phyloP scores from a whole-genome alignment of 1,140 invertebrate species.

The Trissolcus basalis region DNA sequence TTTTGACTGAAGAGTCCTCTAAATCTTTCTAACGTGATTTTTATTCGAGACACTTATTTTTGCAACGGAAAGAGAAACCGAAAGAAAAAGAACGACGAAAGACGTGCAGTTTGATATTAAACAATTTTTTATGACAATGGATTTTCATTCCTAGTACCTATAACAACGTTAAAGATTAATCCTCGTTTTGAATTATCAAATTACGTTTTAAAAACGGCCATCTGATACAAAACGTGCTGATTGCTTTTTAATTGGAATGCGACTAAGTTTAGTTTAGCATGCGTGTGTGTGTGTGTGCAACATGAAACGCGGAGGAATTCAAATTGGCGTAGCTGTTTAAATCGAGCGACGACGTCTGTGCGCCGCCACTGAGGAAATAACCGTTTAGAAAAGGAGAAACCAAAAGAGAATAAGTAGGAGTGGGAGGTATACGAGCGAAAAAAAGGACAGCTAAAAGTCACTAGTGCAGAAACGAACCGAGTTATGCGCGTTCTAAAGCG shows the following conservation, averaged over 20 bases:
- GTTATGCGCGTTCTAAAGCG: conserved; percentile 27
- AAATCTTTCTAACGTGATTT: too few relatives aligned
- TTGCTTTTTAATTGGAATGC: conserved; percentile 54
- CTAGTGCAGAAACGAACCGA: conserved; percentile 41
- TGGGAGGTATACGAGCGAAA: conserved; percentile 29
- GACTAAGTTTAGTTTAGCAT: conserved; percentile 22
- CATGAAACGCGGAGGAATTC: conserved; percentile 63
- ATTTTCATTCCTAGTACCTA: too few relatives aligned
- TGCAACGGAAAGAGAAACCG: too few relatives aligned
- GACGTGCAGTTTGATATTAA: too few relatives aligned
- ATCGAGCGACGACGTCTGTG: conserved; percentile 59
- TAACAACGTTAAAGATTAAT: too few relatives aligned
- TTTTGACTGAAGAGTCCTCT: too few relatives aligned
- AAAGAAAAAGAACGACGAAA: too few relatives aligned
- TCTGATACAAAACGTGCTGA: conserved; percentile 23
- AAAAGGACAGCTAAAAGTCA: conserved; percentile 31
- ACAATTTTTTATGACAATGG: too few relatives aligned
- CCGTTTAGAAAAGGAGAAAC: conserved; percentile 59
- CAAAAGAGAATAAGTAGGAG: conserved; percentile 32
- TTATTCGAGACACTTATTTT: too few relatives aligned
- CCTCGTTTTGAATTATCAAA: too few relatives aligned
- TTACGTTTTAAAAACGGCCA: not conserved
- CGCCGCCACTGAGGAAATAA: conserved; percentile 58
- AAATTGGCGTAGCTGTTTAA: conserved; percentile 65
- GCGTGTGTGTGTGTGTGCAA: conserved; percentile 42